These are phyloP conservation scores for Drosophila tani DNA, from an alignment of 1,140 invertebrate genomes.

Conservation along the genomic window DNA sequence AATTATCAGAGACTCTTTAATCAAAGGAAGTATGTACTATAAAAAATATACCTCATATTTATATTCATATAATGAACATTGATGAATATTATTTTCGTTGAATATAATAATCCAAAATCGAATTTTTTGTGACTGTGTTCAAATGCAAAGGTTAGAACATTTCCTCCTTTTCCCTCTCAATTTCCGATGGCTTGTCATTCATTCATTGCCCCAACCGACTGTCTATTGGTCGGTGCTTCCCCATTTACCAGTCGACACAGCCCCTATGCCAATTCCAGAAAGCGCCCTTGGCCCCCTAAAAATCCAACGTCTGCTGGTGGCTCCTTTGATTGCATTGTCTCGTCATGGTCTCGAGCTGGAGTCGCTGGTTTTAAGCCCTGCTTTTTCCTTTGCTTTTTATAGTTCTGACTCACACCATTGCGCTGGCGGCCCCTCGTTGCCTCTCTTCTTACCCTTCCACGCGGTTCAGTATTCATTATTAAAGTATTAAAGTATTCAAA, in stretches of 20 bases:
- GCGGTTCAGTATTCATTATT: too few species aligned
- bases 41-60: too few species aligned
- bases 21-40: too few species aligned
- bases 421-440: slow-evolving; percentile 5
- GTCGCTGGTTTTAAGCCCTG: slow-evolving; percentile 61
- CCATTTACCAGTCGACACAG: not conserved
- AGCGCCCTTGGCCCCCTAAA: slow-evolving; percentile 6
- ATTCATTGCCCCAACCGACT: slow-evolving; percentile 61
- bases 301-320: slow-evolving; percentile 33
- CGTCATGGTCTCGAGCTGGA: slow-evolving; percentile 81
- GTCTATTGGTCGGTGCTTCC: slow-evolving; percentile 10
- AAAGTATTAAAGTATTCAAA: slow-evolving; percentile 16
- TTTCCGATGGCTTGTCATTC: slow-evolving; percentile 70
- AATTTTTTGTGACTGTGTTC: slow-evolving; percentile 7
- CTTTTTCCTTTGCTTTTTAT: slow-evolving; percentile 15
- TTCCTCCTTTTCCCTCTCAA: slow-evolving; percentile 2
- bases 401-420: slow-evolving; percentile 32
- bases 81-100: too few species aligned
- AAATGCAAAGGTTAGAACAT: not conserved
- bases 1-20: too few species aligned
- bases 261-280: not conserved
- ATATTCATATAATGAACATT: too few species aligned
- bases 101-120: too few species aligned
- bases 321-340: slow-evolving; percentile 83
- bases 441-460: slow-evolving; percentile 15